These are phyloP conservation scores for Sarcophaga peregrina DNA, from an alignment of 1,140 invertebrate genomes.

Conservation along the genomic window DNA sequence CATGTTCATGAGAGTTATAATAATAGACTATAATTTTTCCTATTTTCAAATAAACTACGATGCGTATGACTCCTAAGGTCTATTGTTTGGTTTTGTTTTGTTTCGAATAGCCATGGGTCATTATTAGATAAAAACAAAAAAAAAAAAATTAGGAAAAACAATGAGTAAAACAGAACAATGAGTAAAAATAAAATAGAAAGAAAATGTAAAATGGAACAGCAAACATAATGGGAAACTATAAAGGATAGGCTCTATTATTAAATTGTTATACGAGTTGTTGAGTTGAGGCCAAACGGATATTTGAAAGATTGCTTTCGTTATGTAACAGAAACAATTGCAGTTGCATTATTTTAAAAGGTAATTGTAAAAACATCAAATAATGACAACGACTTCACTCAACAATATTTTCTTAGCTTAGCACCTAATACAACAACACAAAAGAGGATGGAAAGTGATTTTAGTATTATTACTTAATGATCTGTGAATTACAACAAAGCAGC, in stretches of 20 bases:
- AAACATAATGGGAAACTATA: constrained; percentile 8
- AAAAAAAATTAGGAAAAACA: background rate
- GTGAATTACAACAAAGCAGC: too few relatives aligned
- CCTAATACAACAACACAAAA: too few relatives aligned
- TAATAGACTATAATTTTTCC: constrained; percentile 27
- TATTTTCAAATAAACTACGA: background rate
- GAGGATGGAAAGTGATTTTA: too few relatives aligned
- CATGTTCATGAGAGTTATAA: constrained; percentile 31
- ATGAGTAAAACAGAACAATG: too few relatives aligned
- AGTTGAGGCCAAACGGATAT: background rate
- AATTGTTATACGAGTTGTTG: background rate
- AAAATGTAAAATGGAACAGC: background rate
- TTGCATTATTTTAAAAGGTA: too few relatives aligned
- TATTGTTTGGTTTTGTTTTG: constrained; percentile 32
- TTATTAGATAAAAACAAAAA: background rate
- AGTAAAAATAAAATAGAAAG: background rate
- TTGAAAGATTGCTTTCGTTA: too few relatives aligned
- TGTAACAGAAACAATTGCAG: too few relatives aligned
- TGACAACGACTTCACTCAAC: too few relatives aligned
- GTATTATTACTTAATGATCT: too few relatives aligned
- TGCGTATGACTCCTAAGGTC: background rate
- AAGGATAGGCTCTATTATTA: constrained; percentile 23
- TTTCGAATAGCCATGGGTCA: constrained; percentile 18
- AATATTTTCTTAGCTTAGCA: too few relatives aligned
- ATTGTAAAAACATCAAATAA: too few relatives aligned